Base-by-base conservation (phyloP, 1,140 invertebrate genomes). In the Ceratina japonica region DNA sequence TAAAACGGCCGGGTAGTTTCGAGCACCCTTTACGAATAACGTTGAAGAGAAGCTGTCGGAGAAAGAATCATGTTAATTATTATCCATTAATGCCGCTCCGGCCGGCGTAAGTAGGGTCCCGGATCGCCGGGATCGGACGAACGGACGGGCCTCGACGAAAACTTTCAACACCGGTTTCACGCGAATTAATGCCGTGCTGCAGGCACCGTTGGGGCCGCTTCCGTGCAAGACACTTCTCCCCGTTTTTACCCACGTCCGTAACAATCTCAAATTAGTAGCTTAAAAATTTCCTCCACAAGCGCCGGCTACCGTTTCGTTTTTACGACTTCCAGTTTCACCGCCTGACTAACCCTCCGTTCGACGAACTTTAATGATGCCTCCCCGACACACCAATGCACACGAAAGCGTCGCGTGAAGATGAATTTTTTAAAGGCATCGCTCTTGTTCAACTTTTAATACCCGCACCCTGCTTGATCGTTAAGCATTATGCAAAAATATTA, bases 1-100 rank as follows among this genome's bases (percentile, higher is more conserved):
- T 52, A 8, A 31, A 63, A 27, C 13, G 24, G 22, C n/a, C n/a
- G 54, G 37, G 54, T 18, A 58, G 54, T 18, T 70, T 52, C 59
- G 18, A 62, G 59, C 16, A 49, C 24, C 22, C 61, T 65, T 37
- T 75, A 65, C 3, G 13, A 44, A 44, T 37, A 27, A 10, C 18
- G 7, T 75, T 75, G 49, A 56, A 37, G 37, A 13, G 15, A 65
- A 56, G 63, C 62, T n/a, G 37, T 8, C 8, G 24, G 49, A 5
- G 49, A 75, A 75, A 37, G 54, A 65, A 27, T 37, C 44, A 18
- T 22, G 15, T 58, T 69, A 79, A 74, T 79, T 79, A 61, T 74
- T 37, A 68, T 79, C 54, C 61, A 74, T 79, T 79, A 79, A 74
- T 52, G 37, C 3, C 10, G 13, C 22, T 49, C 20, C 27, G 16